Percentiles rank a stretch among this genome's conserved stretches.
Evolutionary conservation across 1,140 invertebrate genomes (phyloP).

Genomic region (Achatina immaculata): DNA sequence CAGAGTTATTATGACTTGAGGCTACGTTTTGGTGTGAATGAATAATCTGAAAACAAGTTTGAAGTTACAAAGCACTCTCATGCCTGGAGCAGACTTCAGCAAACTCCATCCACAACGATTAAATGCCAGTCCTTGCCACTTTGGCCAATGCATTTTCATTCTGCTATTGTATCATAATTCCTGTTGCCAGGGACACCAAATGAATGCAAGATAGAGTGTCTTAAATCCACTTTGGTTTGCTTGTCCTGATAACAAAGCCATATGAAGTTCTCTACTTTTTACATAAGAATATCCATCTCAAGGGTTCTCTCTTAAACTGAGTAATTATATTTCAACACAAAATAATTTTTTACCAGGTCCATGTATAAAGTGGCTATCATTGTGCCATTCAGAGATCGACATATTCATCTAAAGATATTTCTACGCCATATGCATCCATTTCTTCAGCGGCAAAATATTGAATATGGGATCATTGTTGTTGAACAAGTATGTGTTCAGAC

Average conservation of each 20-base stretch:
- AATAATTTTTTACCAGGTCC: not conserved
- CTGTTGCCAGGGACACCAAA: not conserved
- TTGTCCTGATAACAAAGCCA: not conserved
- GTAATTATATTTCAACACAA: not conserved
- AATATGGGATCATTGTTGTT: constrained; percentile 91
- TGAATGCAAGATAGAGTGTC: not conserved
- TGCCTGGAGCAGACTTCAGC: no score
- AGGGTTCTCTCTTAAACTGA: not conserved
- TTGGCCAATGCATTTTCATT: no score
- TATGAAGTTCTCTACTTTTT: not conserved
- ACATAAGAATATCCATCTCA: not conserved
- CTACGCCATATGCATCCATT: constrained; percentile 91
- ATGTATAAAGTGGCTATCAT: constrained; percentile 81
- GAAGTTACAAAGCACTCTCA: no score
- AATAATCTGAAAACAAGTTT: no score
- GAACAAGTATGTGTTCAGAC: constrained; percentile 78
- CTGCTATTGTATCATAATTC: no score
- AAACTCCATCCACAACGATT: no score
- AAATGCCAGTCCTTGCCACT: no score
- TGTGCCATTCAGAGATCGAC: constrained; percentile 88
- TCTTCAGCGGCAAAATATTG: constrained; percentile 86
- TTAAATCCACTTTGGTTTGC: not conserved
- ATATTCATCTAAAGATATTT: constrained; percentile 84
- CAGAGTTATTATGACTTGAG: no score
- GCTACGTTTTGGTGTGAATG: no score